Conservation (phyloP, 2,797 vertebrate genomes). For the Enteromius fasciolatus region DNA sequence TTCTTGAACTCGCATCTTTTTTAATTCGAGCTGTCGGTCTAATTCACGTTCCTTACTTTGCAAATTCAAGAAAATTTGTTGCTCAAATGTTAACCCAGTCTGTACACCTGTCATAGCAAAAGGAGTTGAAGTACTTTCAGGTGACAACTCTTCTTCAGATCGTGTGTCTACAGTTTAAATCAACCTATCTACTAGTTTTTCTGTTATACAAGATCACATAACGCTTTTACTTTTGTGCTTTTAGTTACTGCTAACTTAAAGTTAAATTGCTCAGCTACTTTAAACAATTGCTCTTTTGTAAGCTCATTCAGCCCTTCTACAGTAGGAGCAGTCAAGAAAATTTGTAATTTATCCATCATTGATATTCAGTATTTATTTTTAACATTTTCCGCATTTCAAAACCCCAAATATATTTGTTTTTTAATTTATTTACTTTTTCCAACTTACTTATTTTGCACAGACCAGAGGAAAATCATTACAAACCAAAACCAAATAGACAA, state of each 20-base stretch:
- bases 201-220: neutral
- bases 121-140: neutral
- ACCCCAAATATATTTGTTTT: no score
- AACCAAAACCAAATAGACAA: no score
- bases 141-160: neutral
- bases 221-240: neutral
- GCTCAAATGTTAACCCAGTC: neutral
- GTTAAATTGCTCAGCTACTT: neutral
- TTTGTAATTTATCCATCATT: neutral
- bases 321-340: neutral
- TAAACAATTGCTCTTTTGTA: neutral
- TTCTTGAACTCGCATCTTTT: neutral
- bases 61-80: neutral
- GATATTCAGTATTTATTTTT: neutral
- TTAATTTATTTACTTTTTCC: no score
- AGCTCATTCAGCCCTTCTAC: neutral
- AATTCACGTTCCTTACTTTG: neutral
- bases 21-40: neutral
- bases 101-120: neutral
- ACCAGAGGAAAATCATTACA: no score
- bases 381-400: no score
- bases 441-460: neutral
- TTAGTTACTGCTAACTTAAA: neutral
- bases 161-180: neutral
- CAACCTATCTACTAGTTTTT: neutral